A percentile compares a stretch with the other conserved stretches of the same genome.
Evolutionary conservation across 1,140 invertebrate species (phyloP).

Genomic region (Calycopis cecrops): DNA sequence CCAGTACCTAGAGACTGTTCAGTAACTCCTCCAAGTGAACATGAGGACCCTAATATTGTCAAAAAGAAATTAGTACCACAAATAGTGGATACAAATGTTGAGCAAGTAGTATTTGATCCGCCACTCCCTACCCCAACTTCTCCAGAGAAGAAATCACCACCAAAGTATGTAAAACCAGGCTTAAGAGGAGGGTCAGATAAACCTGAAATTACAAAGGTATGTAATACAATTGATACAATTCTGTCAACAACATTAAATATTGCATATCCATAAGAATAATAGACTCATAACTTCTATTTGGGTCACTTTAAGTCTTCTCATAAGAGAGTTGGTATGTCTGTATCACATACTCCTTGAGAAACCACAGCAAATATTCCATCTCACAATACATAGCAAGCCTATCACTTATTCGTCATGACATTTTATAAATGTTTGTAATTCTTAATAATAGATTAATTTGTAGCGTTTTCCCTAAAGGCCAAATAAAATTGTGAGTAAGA

Average conservation of each 20-base stretch:
- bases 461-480: too few relatives aligned
- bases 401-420: slow-evolving; percentile 2
- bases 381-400: too few relatives aligned
- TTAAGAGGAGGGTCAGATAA: slow-evolving; percentile 34
- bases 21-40: slow-evolving; percentile 25
- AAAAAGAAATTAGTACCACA: slow-evolving; percentile 57
- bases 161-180: slow-evolving; percentile 31
- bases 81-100: slow-evolving; percentile 51
- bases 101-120: slow-evolving; percentile 43
- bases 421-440: background rate
- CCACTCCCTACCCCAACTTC: slow-evolving; percentile 44
- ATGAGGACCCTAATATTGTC: slow-evolving; percentile 57
- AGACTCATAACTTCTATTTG: too few relatives aligned
- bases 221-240: slow-evolving; percentile 8
- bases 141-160: slow-evolving; percentile 25
- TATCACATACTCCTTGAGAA: too few relatives aligned
- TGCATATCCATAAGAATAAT: too few relatives aligned
- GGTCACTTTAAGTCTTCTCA: too few relatives aligned
- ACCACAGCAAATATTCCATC: too few relatives aligned
- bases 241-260: too few relatives aligned
- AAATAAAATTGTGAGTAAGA: too few relatives aligned
- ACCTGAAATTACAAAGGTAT: slow-evolving; percentile 33
- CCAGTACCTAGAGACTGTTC: slow-evolving; percentile 41
- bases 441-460: too few relatives aligned
- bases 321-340: too few relatives aligned